phyloP scores from a whole-genome alignment of 2,113 vertebrate genomes.

The Nycticryphes semicollaris region DNA sequence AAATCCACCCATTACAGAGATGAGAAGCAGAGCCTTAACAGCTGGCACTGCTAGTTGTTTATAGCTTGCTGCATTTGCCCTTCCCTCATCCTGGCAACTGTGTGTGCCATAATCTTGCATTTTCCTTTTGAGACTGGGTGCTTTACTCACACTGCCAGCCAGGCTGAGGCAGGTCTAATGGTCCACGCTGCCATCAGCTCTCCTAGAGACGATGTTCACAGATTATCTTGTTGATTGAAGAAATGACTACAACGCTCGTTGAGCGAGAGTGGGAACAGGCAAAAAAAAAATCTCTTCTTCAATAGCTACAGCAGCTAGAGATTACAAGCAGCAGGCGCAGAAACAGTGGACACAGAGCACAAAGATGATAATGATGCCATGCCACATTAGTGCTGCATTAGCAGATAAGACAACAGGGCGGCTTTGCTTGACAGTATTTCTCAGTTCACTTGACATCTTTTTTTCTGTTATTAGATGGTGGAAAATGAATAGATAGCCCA shows the following conservation, averaged over 20 bases:
- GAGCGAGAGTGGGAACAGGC: neutral
- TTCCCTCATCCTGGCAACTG: neutral
- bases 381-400: constrained; percentile 48
- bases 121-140: neutral
- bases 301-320: neutral
- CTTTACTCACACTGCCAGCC: neutral
- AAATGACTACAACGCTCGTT: neutral
- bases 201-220: neutral
- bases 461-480: neutral
- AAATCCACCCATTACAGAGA: neutral
- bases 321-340: neutral
- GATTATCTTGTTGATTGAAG: neutral
- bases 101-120: neutral
- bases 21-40: neutral
- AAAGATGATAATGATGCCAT: constrained; percentile 16
- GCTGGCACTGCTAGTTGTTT: neutral
- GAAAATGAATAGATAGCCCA: neutral
- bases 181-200: neutral
- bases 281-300: neutral
- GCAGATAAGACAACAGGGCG: neutral
- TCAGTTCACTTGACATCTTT: constrained; percentile 35
- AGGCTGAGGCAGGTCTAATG: neutral
- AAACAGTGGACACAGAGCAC: neutral
- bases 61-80: neutral
- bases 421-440: constrained; percentile 32